Percentiles rank a stretch among this genome's conserved stretches.
Evolutionary conservation across 2,797 vertebrate species (phyloP).

Genomic region (Oreonectes daqikongensis): DNA sequence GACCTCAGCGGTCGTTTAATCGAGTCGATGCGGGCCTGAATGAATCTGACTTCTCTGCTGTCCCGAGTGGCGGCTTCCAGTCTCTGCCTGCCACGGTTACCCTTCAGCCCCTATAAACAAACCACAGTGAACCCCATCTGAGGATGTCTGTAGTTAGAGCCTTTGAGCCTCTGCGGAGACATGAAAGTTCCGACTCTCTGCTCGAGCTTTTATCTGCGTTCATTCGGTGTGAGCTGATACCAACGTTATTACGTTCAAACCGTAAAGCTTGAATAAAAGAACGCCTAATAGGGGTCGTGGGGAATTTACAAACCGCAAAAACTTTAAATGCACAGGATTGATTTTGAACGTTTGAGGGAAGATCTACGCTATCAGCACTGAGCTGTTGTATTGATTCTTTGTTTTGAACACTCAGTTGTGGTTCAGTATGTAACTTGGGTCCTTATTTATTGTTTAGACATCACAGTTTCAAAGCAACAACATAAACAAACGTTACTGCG

Average conservation of each 20-base stretch:
- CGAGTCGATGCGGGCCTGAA: constrained; percentile 71
- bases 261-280: constrained; percentile 23
- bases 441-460: not conserved
- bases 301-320: not conserved
- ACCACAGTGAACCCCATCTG: constrained; percentile 57
- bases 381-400: not conserved
- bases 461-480: too few species aligned
- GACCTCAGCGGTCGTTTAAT: constrained; percentile 77
- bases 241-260: constrained; percentile 17
- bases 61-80: constrained; percentile 73
- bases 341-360: constrained; percentile 7
- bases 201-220: constrained; percentile 35
- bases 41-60: constrained; percentile 72
- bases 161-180: constrained; percentile 25
- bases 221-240: constrained; percentile 29
- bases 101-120: constrained; percentile 73
- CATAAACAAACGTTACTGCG: too few species aligned
- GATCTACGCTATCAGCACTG: not conserved
- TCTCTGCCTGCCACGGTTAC: constrained; percentile 64
- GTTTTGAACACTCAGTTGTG: not conserved
- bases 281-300: constrained; percentile 22
- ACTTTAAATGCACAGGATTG: constrained; percentile 6
- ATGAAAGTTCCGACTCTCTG: constrained; percentile 48
- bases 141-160: constrained; percentile 64
- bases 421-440: not conserved